Percentiles rank a stretch among this genome's conserved stretches.
phyloP scores from a whole-genome alignment of 1,140 invertebrate genomes.

The Zaprionus davidi region DNA sequence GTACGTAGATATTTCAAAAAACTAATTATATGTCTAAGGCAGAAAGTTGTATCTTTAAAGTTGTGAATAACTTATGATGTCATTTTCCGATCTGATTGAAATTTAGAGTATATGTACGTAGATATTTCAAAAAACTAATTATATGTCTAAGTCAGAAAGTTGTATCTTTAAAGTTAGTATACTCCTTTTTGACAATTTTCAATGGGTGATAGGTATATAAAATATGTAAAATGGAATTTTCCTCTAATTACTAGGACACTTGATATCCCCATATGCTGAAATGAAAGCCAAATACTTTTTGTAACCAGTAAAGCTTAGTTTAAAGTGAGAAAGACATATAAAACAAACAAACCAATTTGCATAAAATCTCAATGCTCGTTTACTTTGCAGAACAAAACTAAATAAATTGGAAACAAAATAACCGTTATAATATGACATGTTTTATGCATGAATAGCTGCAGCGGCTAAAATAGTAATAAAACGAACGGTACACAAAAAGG shows the following conservation, averaged over 20 bases:
- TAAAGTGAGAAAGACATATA: neutral
- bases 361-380: conserved; percentile 65
- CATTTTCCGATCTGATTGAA: too few species aligned
- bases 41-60: too few species aligned
- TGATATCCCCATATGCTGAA: neutral
- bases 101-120: too few species aligned
- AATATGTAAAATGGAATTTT: neutral
- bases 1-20: too few species aligned
- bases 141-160: too few species aligned
- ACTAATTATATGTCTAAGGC: too few species aligned
- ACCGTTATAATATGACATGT: conserved; percentile 55
- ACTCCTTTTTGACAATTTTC: too few species aligned
- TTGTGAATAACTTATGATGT: too few species aligned
- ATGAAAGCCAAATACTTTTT: conserved; percentile 14
- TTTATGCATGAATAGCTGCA: conserved; percentile 58
- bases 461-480: conserved; percentile 7
- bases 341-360: conserved; percentile 56
- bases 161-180: too few species aligned
- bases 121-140: too few species aligned
- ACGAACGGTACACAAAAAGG: neutral
- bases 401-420: conserved; percentile 52
- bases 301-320: conserved; percentile 34
- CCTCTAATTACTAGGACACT: neutral
- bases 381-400: conserved; percentile 63
- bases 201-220: too few species aligned